These are phyloP conservation scores for Meiosimyza decipiens DNA, from an alignment of 2,888 invertebrate genomes.

Conservation along the genomic window DNA sequence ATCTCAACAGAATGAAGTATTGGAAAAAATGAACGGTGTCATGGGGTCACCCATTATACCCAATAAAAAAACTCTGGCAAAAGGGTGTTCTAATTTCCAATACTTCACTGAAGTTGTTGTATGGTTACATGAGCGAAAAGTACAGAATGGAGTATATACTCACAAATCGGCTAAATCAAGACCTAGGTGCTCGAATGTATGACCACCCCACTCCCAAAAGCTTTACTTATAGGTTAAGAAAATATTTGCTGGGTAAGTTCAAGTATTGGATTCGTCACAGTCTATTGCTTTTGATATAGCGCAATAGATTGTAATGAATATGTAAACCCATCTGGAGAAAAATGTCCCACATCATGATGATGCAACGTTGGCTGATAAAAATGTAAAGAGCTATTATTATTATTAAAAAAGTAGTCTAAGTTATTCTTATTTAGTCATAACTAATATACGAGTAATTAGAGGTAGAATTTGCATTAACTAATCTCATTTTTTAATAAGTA, in stretches of 20 bases:
- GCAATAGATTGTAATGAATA: too few species aligned
- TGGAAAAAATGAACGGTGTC: neutral
- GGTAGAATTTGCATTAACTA: too few species aligned
- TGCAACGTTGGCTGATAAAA: too few species aligned
- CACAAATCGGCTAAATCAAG: neutral
- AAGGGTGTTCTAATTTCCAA: neutral
- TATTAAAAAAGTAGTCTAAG: too few species aligned
- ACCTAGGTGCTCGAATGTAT: neutral
- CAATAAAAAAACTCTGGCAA: neutral
- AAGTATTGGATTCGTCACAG: neutral
- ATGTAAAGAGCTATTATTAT: too few species aligned
- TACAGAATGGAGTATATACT: neutral
- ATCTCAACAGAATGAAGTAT: neutral
- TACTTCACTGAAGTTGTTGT: neutral
- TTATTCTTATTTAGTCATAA: too few species aligned
- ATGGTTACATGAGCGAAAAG: neutral
- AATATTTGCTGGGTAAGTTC: neutral
- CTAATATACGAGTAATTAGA: too few species aligned
- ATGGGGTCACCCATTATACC: conserved; percentile 11
- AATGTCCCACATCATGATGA: too few species aligned
- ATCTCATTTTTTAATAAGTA: too few species aligned
- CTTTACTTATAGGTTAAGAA: neutral
- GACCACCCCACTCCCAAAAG: neutral
- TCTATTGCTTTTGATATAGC: too few species aligned
- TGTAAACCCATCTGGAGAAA: too few species aligned